Conservation (phyloP, 1,140 invertebrate species). For the Akabosia matsudoensis region DNA sequence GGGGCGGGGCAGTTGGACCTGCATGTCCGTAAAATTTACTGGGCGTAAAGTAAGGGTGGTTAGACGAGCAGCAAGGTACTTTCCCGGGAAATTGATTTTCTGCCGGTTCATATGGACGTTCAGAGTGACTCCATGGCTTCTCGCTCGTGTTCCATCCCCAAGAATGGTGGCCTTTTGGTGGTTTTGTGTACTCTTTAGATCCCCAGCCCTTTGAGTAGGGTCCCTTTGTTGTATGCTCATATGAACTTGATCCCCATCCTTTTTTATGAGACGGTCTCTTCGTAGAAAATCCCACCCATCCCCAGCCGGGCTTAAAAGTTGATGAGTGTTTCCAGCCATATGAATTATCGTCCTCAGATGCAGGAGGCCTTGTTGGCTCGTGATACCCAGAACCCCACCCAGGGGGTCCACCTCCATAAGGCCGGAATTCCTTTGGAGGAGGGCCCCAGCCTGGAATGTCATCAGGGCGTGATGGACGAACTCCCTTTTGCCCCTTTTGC, state of each 20-base stretch:
- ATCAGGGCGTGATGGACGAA: neutral
- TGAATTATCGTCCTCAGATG: neutral
- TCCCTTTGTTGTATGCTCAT: neutral
- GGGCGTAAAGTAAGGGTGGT: neutral
- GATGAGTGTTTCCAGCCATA: neutral
- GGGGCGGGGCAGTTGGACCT: too few species aligned
- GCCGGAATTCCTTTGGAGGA: neutral
- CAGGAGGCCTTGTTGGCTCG: too few species aligned
- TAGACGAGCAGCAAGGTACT: neutral
- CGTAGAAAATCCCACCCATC: neutral
- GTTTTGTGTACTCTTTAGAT: neutral
- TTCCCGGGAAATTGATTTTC: too few species aligned
- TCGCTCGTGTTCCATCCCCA: neutral
- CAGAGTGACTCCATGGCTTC: neutral
- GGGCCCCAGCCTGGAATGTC: neutral
- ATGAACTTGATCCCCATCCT: neutral
- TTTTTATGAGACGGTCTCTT: neutral
- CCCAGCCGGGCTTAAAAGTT: neutral
- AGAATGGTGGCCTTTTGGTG: neutral
- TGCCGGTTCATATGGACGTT: neutral
- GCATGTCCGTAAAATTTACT: neutral
- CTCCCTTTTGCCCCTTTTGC: neutral
- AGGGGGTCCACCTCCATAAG: neutral
- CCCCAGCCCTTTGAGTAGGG: neutral
- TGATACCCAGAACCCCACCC: neutral